Evolutionary conservation across 2,797 vertebrate species (phyloP), one percentile per base, ranked within the genome.

Genomic region (Anguilla obscura): DNA sequence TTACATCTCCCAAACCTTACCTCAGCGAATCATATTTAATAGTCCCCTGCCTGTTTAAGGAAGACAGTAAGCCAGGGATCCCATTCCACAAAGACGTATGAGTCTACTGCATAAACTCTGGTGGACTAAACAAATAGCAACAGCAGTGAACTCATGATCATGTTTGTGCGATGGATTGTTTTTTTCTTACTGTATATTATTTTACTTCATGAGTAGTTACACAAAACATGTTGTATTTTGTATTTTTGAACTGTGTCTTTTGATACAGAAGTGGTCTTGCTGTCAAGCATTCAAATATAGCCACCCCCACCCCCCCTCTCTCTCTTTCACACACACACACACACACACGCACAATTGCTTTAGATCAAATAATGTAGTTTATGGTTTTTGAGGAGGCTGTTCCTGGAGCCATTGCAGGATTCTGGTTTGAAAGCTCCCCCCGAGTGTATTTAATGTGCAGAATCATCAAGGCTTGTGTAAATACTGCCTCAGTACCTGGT

Each of bases 381-480:
- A 87, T 58, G 79, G 84, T 87, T 87, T 86, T 87, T 86, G 56
- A 86, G 86, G 90, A 88, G 58, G 54, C 88, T 87, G 88, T 87
- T 86, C 83, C 87, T 86, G 45, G 69, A 90, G 86, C 84, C 86
- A 74, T 86, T 87, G 86, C 84, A 90, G 66, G 45, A n/a, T 71
- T 63, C 27, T 33, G 45, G 40, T 87, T 87, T 85, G 48, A 85
- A 48, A 54, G 86, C 87, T 88, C 84, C 90, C 88, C 88, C 69
- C n/a, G 88, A 88, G 89, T 87, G 85, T 89, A 88, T 86, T 88
- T 74, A 89, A 87, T 89, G 86, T 88, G 60, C 89, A 85, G 63
- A 83, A 89, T 90, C 85, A 88, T 84, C 86, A 90, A 87, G 71
- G 86, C 76, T 69, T 40, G 85, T 74, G 86, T 85, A 89, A 87